A percentile compares a stretch with the other conserved stretches of the same genome.
phyloP scores from a whole-genome alignment of 2,113 vertebrate species.

The Indicator indicator region DNA sequence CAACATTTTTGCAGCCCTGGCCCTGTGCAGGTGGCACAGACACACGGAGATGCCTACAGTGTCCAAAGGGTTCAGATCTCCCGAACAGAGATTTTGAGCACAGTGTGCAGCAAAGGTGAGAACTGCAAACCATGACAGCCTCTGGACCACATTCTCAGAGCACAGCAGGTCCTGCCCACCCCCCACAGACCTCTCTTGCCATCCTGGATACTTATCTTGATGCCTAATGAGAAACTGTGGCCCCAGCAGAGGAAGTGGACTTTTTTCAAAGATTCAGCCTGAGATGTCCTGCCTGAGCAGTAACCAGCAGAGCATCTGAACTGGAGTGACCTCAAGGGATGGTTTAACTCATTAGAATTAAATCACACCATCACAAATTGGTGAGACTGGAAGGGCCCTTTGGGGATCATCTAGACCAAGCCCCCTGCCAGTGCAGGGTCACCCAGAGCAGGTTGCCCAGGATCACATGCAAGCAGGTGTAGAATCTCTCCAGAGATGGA shows the following conservation, averaged over 20 bases:
- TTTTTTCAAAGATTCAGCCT: not conserved
- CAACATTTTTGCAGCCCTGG: not conserved
- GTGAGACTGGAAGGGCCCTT: no score
- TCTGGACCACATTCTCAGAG: not conserved
- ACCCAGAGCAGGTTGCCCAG: no score
- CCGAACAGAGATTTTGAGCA: not conserved
- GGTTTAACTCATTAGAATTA: not conserved
- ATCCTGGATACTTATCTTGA: not conserved
- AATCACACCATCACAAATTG: no score
- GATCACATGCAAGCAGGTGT: no score
- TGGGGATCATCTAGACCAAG: no score
- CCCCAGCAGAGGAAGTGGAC: not conserved
- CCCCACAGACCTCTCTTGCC: not conserved
- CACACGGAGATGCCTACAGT: not conserved
- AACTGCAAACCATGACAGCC: not conserved
- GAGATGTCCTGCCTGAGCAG: not conserved
- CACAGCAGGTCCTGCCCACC: not conserved
- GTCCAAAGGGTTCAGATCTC: not conserved
- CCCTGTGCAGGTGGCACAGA: rapidly evolving
- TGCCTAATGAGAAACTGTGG: not conserved
- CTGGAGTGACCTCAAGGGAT: not conserved
- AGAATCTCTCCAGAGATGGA: no score
- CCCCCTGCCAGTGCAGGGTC: no score
- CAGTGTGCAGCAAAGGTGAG: not conserved
- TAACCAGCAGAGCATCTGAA: not conserved